Conservation (phyloP, 53 echinoderm and acorn worm species). For the Echinometra lucunter region DNA sequence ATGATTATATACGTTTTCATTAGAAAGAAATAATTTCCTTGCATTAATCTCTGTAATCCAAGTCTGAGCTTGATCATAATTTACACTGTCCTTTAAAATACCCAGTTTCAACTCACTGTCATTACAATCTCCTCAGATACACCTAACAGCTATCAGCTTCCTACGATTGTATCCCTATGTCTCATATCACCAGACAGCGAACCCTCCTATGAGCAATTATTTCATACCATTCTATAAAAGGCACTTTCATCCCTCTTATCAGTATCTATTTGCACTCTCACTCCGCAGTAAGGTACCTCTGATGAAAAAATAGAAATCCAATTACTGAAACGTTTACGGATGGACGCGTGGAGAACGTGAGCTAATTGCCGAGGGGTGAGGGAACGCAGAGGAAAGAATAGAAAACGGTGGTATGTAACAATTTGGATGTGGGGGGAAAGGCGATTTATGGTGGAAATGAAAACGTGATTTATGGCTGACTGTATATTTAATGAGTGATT, state of each 20-base stretch:
- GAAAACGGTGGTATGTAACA: neutral
- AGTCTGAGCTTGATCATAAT: neutral
- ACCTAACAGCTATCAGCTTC: neutral
- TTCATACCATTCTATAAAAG: slow-evolving; percentile 16
- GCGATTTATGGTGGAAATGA: slow-evolving; percentile 5
- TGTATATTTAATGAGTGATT: slow-evolving; percentile 30
- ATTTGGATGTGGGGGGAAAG: neutral
- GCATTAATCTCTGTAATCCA: neutral
- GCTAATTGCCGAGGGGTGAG: neutral
- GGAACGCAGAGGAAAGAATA: neutral
- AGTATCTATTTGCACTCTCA: neutral
- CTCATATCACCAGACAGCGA: neutral
- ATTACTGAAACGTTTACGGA: slow-evolving; percentile 48
- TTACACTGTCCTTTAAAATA: neutral
- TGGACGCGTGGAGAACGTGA: slow-evolving; percentile 11
- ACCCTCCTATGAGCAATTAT: slow-evolving; percentile 8
- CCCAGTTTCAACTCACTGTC: neutral
- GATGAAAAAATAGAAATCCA: slow-evolving; percentile 38
- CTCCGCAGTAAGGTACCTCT: neutral
- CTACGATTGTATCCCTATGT: neutral
- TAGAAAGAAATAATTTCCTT: neutral
- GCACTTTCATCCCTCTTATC: slow-evolving; percentile 35
- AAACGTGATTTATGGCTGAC: neutral
- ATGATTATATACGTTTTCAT: neutral
- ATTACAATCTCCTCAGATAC: neutral